A percentile compares a stretch with the other conserved stretches of the same genome.
Evolutionary conservation across 53 echinoderm and acorn worm genomes (phyloP).

Genomic region (Crossaster papposus): DNA sequence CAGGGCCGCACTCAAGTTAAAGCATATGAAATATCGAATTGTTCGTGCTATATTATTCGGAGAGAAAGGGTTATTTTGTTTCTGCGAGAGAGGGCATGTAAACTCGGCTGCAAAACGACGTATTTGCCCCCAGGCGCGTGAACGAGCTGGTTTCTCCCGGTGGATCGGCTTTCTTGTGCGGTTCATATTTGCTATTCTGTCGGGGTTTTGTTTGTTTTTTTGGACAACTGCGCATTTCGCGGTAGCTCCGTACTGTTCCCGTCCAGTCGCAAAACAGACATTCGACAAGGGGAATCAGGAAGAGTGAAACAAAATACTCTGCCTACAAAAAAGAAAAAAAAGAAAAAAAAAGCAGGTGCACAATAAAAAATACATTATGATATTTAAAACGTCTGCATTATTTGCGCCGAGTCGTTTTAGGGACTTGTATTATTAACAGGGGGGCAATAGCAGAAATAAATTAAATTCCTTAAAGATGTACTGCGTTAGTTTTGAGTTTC

Average conservation of each 20-base stretch:
- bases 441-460: background rate
- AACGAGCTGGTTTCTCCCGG: background rate
- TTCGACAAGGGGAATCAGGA: background rate
- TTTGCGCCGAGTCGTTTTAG: background rate
- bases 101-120: slow-evolving; percentile 23
- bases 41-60: background rate
- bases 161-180: background rate
- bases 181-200: slow-evolving; percentile 4
- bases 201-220: no score
- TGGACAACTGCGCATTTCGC: slow-evolving; percentile 22
- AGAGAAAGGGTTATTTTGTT: background rate
- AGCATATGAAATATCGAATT: background rate
- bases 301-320: slow-evolving; percentile 28
- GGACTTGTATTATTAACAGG: background rate
- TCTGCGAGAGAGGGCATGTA: background rate
- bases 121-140: slow-evolving; percentile 36
- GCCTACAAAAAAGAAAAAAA: no score
- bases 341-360: slow-evolving; percentile 44
- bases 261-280: background rate
- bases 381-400: background rate
- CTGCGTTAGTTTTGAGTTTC: no score
- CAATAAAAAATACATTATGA: slow-evolving; percentile 6
- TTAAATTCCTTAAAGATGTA: no score
- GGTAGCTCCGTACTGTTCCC: background rate
- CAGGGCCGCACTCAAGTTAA: background rate